A percentile compares a stretch with the other conserved stretches of the same genome.
Evolutionary conservation across 2,888 invertebrate genomes (phyloP).

Genomic region (Cepaea hortensis): DNA sequence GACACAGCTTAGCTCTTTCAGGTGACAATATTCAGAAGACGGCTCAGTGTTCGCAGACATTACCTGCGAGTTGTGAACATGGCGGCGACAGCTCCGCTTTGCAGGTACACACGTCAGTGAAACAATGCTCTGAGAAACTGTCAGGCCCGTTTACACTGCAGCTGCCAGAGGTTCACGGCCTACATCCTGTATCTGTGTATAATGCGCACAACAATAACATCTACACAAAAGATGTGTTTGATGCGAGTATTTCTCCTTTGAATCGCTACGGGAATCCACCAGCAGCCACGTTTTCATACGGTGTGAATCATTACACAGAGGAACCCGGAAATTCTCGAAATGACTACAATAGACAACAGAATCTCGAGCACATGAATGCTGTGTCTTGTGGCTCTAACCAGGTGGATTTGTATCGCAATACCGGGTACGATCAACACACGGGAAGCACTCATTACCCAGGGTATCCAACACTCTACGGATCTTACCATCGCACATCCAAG

Average conservation of each 20-base stretch:
- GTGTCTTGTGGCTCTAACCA: not conserved
- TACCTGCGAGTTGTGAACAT: not conserved
- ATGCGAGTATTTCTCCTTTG: not conserved
- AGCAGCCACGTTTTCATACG: not conserved
- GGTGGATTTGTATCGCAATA: not conserved
- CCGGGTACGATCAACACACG: not conserved
- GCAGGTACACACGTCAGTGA: not conserved
- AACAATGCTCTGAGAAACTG: constrained; percentile 11
- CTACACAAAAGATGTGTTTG: constrained; percentile 24
- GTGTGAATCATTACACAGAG: not conserved
- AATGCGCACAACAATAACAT: not conserved
- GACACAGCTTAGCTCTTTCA: constrained; percentile 10
- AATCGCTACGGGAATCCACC: not conserved
- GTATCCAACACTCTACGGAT: not conserved
- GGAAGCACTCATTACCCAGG: not conserved
- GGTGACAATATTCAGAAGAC: constrained; percentile 34
- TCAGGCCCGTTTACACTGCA: not conserved
- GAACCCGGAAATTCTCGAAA: not conserved
- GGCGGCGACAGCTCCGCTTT: constrained; percentile 6
- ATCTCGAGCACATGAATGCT: not conserved
- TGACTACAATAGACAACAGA: not conserved
- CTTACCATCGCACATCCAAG: not conserved
- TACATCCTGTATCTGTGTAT: not conserved
- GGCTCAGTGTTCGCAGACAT: constrained; percentile 5
- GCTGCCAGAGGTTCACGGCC: not conserved